phyloP scores from a whole-genome alignment of 2,888 invertebrate genomes.

The Eupithecia insigniata region DNA sequence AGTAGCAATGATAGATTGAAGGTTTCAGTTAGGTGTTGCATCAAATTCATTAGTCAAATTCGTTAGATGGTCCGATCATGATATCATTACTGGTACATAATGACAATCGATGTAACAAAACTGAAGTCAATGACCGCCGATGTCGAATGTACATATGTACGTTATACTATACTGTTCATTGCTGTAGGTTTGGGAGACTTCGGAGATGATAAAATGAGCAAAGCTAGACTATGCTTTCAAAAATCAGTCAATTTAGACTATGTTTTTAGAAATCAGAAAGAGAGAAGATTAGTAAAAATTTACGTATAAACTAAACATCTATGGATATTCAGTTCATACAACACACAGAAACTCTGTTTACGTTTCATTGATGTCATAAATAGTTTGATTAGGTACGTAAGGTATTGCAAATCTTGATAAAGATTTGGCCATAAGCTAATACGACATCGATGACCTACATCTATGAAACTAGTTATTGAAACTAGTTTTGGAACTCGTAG shows the following conservation, averaged over 20 bases:
- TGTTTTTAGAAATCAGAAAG: not conserved
- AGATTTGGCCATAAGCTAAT: not conserved
- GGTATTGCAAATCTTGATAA: not conserved
- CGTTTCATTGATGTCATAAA: not conserved
- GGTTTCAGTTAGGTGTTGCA: not conserved
- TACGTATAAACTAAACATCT: not conserved
- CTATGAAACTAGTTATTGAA: conserved; percentile 10
- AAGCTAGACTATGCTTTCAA: not conserved
- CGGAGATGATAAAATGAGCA: not conserved
- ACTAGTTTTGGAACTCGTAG: conserved; percentile 29
- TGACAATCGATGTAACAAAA: conserved; percentile 28
- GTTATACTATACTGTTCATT: conserved; percentile 22
- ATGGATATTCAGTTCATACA: too few species aligned
- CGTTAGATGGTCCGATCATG: conserved; percentile 18
- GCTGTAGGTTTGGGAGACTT: not conserved
- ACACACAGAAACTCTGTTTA: not conserved
- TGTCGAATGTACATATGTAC: conserved; percentile 25
- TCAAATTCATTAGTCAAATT: not conserved
- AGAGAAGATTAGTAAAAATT: not conserved
- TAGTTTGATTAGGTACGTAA: not conserved
- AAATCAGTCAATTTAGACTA: not conserved
- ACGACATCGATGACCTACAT: conserved; percentile 37
- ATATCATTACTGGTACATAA: conserved; percentile 22
- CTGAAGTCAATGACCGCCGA: conserved; percentile 50
- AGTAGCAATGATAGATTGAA: not conserved